Base-by-base conservation (phyloP, 2,888 invertebrate species). In the Apotomis turbidana region DNA sequence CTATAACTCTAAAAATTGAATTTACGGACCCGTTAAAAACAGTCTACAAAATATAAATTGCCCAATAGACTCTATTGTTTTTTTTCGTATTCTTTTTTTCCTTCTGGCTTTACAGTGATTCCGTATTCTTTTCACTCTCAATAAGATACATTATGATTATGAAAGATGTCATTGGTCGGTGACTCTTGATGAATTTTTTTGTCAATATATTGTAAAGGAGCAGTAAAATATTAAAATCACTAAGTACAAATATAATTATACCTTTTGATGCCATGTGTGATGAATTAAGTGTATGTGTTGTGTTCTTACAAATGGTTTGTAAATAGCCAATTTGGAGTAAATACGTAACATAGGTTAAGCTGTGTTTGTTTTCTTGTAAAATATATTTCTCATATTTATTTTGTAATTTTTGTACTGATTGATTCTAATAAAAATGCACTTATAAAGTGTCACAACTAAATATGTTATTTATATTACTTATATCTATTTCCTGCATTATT, bases 381-480 rank as follows among this genome's bases (percentile, higher is more conserved):
- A 83, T 85, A 87, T 59, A 49, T 80, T 80, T 78, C 12, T 10
- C 80, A 82, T 86, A 89, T 89, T 90, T 90, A 89, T 91, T 90
- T 83, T 86, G 83, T 84, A 87, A 85, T 82, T 85, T 88, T 87
- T 90, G 84, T 90, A 91, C 83, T 90, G 87, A 89, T 87, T 85
- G 81, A 84, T 81, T 85, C 83, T 88, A 90, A 91, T 91, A 85
- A 91, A 66, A 91, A 87, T 85, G 85, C 92, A 93, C 93, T 91
- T 88, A 78, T 80, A 77, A 90, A 90, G 91, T 92, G 91, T 86
- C 87, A 89, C 89, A 74, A 84, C 84, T 83, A 84, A 27, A 76
- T 67, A 6, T 60, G 15, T 61, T 74, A 77, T 79, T 59, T 76
- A 76, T 76, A 70, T 68, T 60, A 2, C 27, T 27, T 27, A 27